Evolutionary conservation across 2,888 invertebrate genomes (phyloP), one percentile per base, ranked within the genome.

Genomic region (Diloba caeruleocephala): DNA sequence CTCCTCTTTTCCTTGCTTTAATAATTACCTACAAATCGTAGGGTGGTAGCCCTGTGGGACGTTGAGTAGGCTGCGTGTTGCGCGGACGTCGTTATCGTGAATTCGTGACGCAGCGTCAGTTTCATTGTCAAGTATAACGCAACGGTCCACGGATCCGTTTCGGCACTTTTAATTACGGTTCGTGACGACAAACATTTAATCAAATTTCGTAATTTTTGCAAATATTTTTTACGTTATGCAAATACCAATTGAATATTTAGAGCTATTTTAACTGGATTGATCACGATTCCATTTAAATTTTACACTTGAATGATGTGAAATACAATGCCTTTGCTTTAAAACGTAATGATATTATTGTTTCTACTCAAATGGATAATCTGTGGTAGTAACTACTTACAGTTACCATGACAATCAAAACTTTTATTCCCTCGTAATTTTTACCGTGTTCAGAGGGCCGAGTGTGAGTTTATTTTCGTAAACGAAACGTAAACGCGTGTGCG

Each of bases 81-180:
- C 58, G 58, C 65, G 42, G 54, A 59, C 61, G 70, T 67, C n/a
- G n/a, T 59, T 71, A 56, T 73, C 71, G 71, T 78, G n/a, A n/a
- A n/a, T n/a, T n/a, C n/a, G n/a, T n/a, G n/a, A n/a, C n/a, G 72
- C 65, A 58, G 51, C 56, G 50, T 64, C 57, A 57, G 51, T 79
- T 82, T 83, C 83, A 83, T 80, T 83, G 83, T 80, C 83, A 83
- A 80, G 78, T 72, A 70, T 81, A 81, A 56, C 76, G 81, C 80
- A 81, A 82, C 57, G 41, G 29, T 53, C 25, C 33, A 65, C 59
- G 42, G 44, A 52, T 61, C 52, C 36, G 54, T 82, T 81, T 71
- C 81, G 58, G 65, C 69, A 79, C 55, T 65, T 57, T 65, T 71
- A 79, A 76, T 79, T 70, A 66, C 59, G 36, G 58, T 70, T 71